Base-by-base conservation (phyloP, 2,113 vertebrate species). In the Brachionichthys hirsutus region DNA sequence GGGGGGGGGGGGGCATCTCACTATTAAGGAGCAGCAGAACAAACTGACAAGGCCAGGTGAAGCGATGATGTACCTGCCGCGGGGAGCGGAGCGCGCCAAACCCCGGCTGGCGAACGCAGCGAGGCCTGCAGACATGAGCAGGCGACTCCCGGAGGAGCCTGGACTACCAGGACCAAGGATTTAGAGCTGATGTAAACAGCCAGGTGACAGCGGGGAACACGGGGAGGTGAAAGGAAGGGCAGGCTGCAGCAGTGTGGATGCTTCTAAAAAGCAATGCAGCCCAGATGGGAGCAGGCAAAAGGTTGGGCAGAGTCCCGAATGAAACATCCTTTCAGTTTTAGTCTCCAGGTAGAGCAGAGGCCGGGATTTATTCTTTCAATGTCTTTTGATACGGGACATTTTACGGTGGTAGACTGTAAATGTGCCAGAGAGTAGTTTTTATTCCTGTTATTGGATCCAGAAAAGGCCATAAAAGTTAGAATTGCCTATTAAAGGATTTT, bases 181-280 rank as follows among this genome's bases (percentile, higher is more conserved):
- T 67, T 42, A 55, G 62, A 73, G 69, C 72, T 52, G 55, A 83
- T 72, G 69, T 54, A 70, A 80, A 62, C 50, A 72, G 54, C 66
- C 57, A 35, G 40, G 40, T 8, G 18, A 49, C 46, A 77, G 64
- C 64, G 53, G 24, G 19, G 50, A 57, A 68, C 48, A 46, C 49
- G 18, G 68, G 54, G 73, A 78, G 70, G 72, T 52, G 80, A 67
- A 55, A 46, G 41, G 68, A 64, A 54, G 58, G 67, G 54, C 64
- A 73, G 56, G 18, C 38, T 48, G 67, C 41, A 56, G 42, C 0
- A 1, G 0, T 64, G 14, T 60, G 20, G 59, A 61, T 12, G 50
- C 64, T 57, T 57, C 46, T 65, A 22, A 73, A 30, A 51, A 24
- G 50, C 44, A 56, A 75, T 56, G 59, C 3, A 12, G 13, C 61